Conservation (phyloP, 1,140 invertebrate species). For the Uloborus diversus region DNA sequence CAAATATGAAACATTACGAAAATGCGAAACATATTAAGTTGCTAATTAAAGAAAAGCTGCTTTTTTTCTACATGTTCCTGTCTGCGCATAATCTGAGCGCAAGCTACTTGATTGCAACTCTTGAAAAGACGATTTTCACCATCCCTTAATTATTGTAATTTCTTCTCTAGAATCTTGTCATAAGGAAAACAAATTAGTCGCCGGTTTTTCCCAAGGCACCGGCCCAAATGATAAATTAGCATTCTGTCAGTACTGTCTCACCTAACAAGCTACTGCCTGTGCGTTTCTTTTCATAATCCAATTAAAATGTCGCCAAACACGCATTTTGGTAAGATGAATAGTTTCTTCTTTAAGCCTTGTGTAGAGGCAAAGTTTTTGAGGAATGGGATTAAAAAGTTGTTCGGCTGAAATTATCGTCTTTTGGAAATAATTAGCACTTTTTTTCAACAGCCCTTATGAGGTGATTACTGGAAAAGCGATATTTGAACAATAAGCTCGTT, state of each 20-base stretch:
- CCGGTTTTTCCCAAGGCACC: constrained; percentile 42
- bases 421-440: constrained; percentile 46
- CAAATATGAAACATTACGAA: constrained; percentile 41
- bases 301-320: constrained; percentile 51
- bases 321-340: constrained; percentile 45
- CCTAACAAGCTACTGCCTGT: constrained; percentile 38
- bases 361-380: constrained; percentile 41
- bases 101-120: constrained; percentile 21
- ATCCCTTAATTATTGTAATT: constrained; percentile 52
- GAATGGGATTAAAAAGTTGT: constrained; percentile 43
- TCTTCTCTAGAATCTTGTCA: constrained; percentile 43
- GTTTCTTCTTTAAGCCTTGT: constrained; percentile 46
- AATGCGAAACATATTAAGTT: constrained; percentile 51
- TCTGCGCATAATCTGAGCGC: constrained; percentile 1
- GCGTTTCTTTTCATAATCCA: constrained; percentile 49
- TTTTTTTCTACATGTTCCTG: constrained; percentile 8
- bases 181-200: constrained; percentile 52
- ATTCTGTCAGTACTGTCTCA: constrained; percentile 45
- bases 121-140: constrained; percentile 43
- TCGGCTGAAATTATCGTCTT: constrained; percentile 46
- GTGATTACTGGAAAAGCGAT: constrained; percentile 40
- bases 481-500: constrained; percentile 7
- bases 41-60: constrained; percentile 46
- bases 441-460: constrained; percentile 24
- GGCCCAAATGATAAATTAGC: constrained; percentile 51